These are phyloP conservation scores for Petaurus breviceps DNA, from an alignment of 2,113 vertebrate genomes.

Conservation along the genomic window DNA sequence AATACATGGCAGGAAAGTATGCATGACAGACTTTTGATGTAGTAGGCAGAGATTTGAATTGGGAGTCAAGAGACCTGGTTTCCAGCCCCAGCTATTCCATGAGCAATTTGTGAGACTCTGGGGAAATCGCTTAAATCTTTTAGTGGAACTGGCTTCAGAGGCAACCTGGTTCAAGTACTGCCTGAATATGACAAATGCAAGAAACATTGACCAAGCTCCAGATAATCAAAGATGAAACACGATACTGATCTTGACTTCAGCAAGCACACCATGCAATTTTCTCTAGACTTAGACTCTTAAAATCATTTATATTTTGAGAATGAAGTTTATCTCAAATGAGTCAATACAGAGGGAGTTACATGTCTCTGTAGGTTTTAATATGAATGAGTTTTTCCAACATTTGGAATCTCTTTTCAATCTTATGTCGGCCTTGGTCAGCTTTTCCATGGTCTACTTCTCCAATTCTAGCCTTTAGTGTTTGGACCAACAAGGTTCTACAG, in stretches of 20 bases:
- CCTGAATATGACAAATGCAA: neutral
- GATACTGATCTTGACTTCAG: neutral
- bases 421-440: neutral
- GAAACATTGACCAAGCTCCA: neutral
- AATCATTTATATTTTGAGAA: no score
- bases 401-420: neutral
- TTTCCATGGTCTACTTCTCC: neutral
- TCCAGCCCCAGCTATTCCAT: neutral
- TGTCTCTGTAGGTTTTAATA: neutral
- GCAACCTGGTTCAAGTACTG: neutral
- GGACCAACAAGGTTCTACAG: neutral
- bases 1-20: neutral
- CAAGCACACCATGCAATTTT: neutral
- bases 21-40: neutral
- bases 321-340: neutral
- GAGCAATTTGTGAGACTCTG: neutral
- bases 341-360: neutral
- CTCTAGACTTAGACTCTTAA: neutral
- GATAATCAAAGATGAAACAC: neutral
- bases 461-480: neutral
- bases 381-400: neutral
- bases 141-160: neutral
- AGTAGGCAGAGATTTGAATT: neutral
- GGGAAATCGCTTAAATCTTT: neutral
- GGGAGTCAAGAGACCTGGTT: neutral